Base-by-base conservation (phyloP, 2,888 invertebrate species). In the Epirrhoe tristata region DNA sequence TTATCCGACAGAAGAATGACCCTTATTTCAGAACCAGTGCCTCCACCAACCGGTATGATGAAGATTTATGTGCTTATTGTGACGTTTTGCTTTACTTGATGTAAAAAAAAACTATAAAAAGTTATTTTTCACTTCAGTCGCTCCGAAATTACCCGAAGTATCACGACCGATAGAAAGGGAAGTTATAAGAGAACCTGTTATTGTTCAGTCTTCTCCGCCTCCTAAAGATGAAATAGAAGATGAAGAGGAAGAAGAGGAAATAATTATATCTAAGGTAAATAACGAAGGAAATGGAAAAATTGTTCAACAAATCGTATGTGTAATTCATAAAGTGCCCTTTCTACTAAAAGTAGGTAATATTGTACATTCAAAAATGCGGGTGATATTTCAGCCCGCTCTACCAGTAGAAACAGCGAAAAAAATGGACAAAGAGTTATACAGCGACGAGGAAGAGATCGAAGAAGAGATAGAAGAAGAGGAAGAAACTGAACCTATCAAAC, bases 1-100 rank as follows among this genome's bases (percentile, higher is more conserved):
- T 67, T 86, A 58, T 72, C 81, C n/a, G 89, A 89, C 73, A 85
- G 93, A 63, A 87, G 94, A 69, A 91, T 93, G 92, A 93, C 93
- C 48, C 84, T 93, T 43, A 80, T 91, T 74, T 74, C 86, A 7
- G 86, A 89, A 77, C 88, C 88, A 75, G 72, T 72, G 65, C 46
- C 67, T 14, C 71, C 78, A 51, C 61, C 78, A 10, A 67, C 79
- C 76, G 83, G 85, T 82, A 84, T 76, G 83, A 77, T 62, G 70
- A 51, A 51, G 53, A 63, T 67, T 54, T 51, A 51, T 68, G 58
- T 68, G 64, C 64, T 65, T 64, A 58, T 4, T 64, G 64, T 68
- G 59, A 61, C 61, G 58, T 61, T 12, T 64, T 51, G 61, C 61
- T 64, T 63, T 55, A 52, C 31, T 67, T 65, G 31, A 66, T 34